A percentile compares a stretch with the other conserved stretches of the same genome.
Evolutionary conservation across 2,797 vertebrate genomes (phyloP).

Genomic region (Pogoniulus pusillus): DNA sequence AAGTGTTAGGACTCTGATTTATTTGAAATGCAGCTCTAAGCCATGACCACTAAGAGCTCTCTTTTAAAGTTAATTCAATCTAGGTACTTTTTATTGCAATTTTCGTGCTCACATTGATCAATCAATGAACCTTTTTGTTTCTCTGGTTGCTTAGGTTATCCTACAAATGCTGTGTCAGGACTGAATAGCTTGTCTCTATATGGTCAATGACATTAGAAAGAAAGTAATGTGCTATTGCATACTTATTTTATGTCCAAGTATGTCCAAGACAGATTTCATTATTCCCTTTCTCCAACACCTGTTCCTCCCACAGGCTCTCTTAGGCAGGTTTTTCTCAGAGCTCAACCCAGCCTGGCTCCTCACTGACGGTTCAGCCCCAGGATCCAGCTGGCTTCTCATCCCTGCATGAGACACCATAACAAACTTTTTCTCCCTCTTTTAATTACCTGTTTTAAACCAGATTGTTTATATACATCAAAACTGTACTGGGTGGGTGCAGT

Average conservation of each 20-base stretch:
- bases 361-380: neutral
- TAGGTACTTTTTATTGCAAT: neutral
- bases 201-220: neutral
- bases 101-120: neutral
- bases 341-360: neutral
- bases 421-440: neutral
- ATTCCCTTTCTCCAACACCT: neutral
- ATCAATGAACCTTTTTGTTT: neutral
- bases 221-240: neutral
- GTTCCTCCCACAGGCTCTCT: neutral
- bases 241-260: neutral
- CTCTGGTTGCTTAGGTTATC: neutral
- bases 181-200: neutral
- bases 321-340: neutral
- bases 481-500: neutral
- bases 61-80: neutral
- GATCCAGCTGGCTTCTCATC: neutral
- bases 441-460: conserved; percentile 1
- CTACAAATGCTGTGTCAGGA: neutral
- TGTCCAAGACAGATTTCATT: neutral
- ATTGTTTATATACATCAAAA: neutral
- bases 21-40: neutral
- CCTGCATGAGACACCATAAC: neutral
- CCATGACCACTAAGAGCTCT: neutral
- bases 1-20: neutral